Evolutionary conservation across 1,140 invertebrate species (phyloP), one percentile per base, ranked within the genome.

Genomic region (Ganaspis sp.): DNA sequence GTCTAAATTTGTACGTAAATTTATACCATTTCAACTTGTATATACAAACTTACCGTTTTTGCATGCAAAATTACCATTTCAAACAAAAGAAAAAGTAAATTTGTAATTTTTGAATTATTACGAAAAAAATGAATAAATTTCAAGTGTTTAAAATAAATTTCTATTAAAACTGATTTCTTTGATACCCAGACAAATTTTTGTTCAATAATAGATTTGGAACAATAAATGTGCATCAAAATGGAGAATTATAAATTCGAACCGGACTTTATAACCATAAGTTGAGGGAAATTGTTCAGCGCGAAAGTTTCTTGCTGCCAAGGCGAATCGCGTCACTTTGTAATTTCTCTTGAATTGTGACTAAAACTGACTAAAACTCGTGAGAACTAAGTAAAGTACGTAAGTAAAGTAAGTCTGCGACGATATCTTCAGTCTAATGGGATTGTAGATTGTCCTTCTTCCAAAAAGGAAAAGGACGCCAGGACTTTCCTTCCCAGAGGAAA

Each of bases 301-400:
- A 49, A 49, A 49, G 1, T 49, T 49, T 49, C 45, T 17, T 49
- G n/a, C 45, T 17, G n/a, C 17, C 45, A 49, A 5, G 1, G 45
- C n/a, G n/a, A 49, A 17, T 49, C 45, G n/a, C 45, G 17, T 49
- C 45, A 49, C 45, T 49, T 49, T 4, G 45, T 49, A 49, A 49
- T 49, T 45, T 49, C 45, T 49, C 45, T 6, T 49, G 17, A 49
- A 49, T 49, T 49, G 45, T 49, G 45, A 49, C 45, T 49, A 49
- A 49, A 49, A n/a, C 45, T 49, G 45, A 49, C n/a, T 49, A n/a
- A 49, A 49, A 49, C 45, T 49, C 45, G 45, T 8, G 45, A 15
- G 45, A 49, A 49, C 45, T 49, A 49, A 49, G 45, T 49, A 49
- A 49, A 49, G 45, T 49, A 49, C 8, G 45, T n/a, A 49, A 49